Percentiles rank a stretch among this genome's conserved stretches.
phyloP scores from a whole-genome alignment of 1,140 invertebrate species.

The Leptinotarsa undecemlineata region DNA sequence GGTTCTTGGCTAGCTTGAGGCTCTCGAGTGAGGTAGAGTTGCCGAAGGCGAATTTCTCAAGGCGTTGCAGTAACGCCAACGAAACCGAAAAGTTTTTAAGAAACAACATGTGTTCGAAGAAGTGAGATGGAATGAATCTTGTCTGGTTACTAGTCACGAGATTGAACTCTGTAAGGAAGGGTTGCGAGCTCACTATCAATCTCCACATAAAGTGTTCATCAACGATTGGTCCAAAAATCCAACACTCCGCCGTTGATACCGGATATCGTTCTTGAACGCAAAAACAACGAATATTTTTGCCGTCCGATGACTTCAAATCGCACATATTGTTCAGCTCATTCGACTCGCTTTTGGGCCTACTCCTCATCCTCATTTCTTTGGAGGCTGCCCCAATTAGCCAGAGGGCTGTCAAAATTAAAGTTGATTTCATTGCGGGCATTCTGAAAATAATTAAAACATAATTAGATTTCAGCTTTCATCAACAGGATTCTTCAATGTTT shows the following conservation, averaged over 20 bases:
- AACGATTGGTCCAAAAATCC: slow-evolving; percentile 23
- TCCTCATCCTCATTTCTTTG: slow-evolving; percentile 18
- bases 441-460: slow-evolving; percentile 11
- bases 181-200: slow-evolving; percentile 10
- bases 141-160: slow-evolving; percentile 14
- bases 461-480: background rate
- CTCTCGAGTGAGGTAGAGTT: slow-evolving; percentile 19
- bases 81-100: slow-evolving; percentile 19
- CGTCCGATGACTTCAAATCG: slow-evolving; percentile 10
- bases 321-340: slow-evolving; percentile 6
- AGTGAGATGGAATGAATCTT: background rate
- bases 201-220: slow-evolving; percentile 15
- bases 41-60: slow-evolving; percentile 14
- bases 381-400: slow-evolving; percentile 12
- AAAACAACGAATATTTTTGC: slow-evolving; percentile 19
- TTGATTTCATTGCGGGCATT: slow-evolving; percentile 6
- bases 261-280: slow-evolving; percentile 12
- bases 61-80: slow-evolving; percentile 10
- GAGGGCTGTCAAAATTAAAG: slow-evolving; percentile 9
- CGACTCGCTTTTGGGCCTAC: background rate
- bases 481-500: too few relatives aligned
- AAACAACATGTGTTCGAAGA: slow-evolving; percentile 10
- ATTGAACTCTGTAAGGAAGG: slow-evolving; percentile 15
- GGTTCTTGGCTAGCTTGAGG: slow-evolving; percentile 19
- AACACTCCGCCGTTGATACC: slow-evolving; percentile 7